A percentile compares a stretch with the other conserved stretches of the same genome.
Evolutionary conservation across 2,888 invertebrate genomes (phyloP).

Genomic region (Pachycephus smyrnensis): DNA sequence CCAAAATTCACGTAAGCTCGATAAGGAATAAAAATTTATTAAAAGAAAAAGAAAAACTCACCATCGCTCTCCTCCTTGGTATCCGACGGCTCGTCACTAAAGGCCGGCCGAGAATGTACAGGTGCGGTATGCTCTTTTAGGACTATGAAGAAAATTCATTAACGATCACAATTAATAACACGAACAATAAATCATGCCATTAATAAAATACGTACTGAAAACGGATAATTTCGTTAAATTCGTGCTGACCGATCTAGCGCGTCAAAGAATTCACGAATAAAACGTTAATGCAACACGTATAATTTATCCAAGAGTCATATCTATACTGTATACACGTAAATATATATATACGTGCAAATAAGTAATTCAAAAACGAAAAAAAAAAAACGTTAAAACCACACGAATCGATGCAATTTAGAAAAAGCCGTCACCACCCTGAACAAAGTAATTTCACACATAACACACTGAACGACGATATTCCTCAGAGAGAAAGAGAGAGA

Average conservation of each 20-base stretch:
- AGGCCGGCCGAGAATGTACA: slow-evolving; percentile 56
- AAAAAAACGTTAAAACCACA: neutral
- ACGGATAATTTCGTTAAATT: neutral
- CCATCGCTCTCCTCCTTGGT: slow-evolving; percentile 65
- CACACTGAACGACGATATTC: neutral
- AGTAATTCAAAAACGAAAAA: neutral
- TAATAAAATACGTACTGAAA: neutral
- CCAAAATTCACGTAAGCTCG: neutral
- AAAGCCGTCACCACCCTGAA: slow-evolving; percentile 44
- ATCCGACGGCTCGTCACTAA: slow-evolving; percentile 62
- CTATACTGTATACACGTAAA: neutral
- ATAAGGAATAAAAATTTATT: neutral
- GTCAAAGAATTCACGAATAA: neutral
- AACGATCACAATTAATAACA: neutral
- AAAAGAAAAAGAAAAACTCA: slow-evolving; percentile 30
- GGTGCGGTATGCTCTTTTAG: slow-evolving; percentile 57
- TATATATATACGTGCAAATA: too few species aligned
- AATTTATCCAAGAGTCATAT: neutral
- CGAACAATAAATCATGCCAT: neutral
- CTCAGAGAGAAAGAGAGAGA: neutral
- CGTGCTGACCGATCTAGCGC: neutral
- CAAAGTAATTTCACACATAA: slow-evolving; percentile 14
- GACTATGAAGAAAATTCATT: slow-evolving; percentile 40
- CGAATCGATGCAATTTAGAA: slow-evolving; percentile 14
- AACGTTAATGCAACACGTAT: neutral